Conservation (phyloP, 2,888 invertebrate genomes). For the Macrophya alboannulata region DNA sequence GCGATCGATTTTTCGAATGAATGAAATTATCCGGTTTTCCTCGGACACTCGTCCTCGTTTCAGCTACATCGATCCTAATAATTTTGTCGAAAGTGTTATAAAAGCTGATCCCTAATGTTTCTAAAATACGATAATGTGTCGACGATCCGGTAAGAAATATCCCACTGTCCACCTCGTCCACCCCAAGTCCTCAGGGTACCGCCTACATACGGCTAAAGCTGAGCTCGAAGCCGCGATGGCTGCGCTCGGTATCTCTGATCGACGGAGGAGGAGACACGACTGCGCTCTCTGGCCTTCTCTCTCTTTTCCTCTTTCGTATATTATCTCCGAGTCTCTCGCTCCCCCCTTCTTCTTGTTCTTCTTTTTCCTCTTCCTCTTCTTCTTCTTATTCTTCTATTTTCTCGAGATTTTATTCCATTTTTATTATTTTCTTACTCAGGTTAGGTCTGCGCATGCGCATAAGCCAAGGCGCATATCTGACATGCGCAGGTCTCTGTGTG, state of each 20-base stretch:
- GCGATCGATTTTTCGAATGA: too few species aligned
- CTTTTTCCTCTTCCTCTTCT: conserved; percentile 69
- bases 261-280: conserved; percentile 77
- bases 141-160: background rate
- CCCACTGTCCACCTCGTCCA: background rate
- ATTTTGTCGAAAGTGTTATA: background rate
- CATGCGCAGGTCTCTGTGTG: background rate
- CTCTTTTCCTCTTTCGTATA: conserved; percentile 63
- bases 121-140: background rate
- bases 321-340: conserved; percentile 58
- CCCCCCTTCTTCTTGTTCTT: conserved; percentile 66
- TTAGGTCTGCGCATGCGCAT: background rate
- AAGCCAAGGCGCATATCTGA: background rate
- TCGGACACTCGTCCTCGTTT: too few species aligned
- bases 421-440: background rate
- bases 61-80: background rate
- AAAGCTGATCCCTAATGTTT: background rate
- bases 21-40: too few species aligned
- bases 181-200: conserved; percentile 71
- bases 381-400: conserved; percentile 70
- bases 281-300: conserved; percentile 68
- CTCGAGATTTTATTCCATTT: background rate
- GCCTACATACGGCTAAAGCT: conserved; percentile 73
- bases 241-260: conserved; percentile 75
- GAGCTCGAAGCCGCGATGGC: conserved; percentile 77